Base-by-base conservation (phyloP, 2,888 invertebrate genomes). In the Thumatha senex region DNA sequence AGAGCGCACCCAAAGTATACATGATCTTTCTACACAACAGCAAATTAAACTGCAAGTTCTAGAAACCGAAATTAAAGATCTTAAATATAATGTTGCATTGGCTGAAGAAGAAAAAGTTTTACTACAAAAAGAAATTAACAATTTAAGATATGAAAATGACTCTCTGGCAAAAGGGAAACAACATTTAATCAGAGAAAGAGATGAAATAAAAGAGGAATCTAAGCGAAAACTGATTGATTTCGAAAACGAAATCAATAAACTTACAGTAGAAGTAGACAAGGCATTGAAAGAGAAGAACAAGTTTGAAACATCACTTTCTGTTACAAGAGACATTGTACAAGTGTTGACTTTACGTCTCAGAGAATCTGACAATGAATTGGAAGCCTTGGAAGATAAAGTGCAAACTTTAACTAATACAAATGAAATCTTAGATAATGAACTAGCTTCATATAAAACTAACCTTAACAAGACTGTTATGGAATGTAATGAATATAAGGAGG, bases 311-410 rank as follows among this genome's bases (percentile, higher is more conserved):
- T 93, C 93, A n/a, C 79, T 94, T n/a, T 88, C 84, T 30, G 92
- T 93, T 12, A 93, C 92, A 1, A 89, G 92, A 65, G 90, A 92
- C 53, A 93, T 93, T 41, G 92, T 94, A 11, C 92, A 93, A 68
- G 93, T 93, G 3, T 70, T 94, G 45, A 93, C 92, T 29, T 87
- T 89, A 76, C 83, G 94, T 13, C 73, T 94, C 45, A 84, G 93
- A 43, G 89, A 93, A 63, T 94, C 94, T 3, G 94, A 94, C 65
- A 88, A 83, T 67, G 93, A 93, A 71, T 86, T 94, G 0, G 93
- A 93, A 67, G 88, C 89, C 71, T 77, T 94, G 49, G 91, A 91
- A 64, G 80, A 70, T 67, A 91, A 89, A 72, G 71, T 81, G 69
- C 74, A 82, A 56, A 67, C 69, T 31, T 58, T 91, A 34, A 77